Conservation (phyloP, 2,888 invertebrate genomes). For the Phyllotreta cruciferae region DNA sequence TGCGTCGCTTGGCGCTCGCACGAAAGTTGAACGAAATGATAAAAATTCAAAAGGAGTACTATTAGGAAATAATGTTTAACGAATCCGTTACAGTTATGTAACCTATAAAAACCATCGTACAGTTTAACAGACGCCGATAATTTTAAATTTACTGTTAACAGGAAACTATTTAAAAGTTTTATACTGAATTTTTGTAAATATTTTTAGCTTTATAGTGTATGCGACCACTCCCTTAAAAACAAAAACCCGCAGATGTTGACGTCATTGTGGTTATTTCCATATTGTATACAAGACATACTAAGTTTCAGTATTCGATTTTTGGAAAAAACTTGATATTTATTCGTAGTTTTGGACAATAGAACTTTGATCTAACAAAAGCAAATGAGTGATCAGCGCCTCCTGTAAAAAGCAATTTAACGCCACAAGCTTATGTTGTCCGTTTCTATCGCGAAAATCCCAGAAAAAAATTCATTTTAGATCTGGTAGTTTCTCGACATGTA, state of each 20-base stretch:
- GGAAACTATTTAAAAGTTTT: too few species aligned
- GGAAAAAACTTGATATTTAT: too few species aligned
- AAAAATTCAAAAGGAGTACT: constrained; percentile 31
- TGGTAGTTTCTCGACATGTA: constrained; percentile 36
- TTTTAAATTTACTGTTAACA: too few species aligned
- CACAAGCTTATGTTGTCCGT: constrained; percentile 27
- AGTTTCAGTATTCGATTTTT: too few species aligned
- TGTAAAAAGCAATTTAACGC: constrained; percentile 25
- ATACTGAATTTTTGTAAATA: too few species aligned
- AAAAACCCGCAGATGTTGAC: too few species aligned
- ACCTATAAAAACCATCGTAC: constrained; percentile 31
- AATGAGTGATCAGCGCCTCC: constrained; percentile 13
- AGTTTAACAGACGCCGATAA: too few species aligned
- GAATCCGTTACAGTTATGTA: constrained; percentile 34
- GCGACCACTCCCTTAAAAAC: too few species aligned
- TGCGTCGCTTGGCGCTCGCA: constrained; percentile 29
- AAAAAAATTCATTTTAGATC: constrained; percentile 29
- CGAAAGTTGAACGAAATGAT: constrained; percentile 37
- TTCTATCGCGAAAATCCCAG: constrained; percentile 25
- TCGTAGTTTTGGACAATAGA: too few species aligned
- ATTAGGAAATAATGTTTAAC: constrained; percentile 33
- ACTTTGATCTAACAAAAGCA: background rate
- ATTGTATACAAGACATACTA: too few species aligned
- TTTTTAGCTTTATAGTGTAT: too few species aligned
- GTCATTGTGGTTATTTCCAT: too few species aligned